These are phyloP conservation scores for Diceros bicornis DNA, from an alignment of 2,797 vertebrate species.

Conservation along the genomic window DNA sequence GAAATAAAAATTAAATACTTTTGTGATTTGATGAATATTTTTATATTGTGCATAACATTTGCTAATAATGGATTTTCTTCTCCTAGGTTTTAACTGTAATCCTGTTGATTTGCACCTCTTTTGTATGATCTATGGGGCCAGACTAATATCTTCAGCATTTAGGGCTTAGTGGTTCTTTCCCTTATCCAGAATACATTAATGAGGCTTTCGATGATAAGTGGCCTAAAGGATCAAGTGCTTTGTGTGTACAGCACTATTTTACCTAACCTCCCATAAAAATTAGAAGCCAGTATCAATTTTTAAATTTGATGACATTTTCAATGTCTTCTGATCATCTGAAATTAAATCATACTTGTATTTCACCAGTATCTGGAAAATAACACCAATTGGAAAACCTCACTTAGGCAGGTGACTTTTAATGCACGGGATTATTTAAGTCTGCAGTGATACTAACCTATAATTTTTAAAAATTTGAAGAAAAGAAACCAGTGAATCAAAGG, in stretches of 20 bases:
- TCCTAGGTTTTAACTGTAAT: neutral
- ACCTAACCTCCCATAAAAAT: neutral
- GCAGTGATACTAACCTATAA: neutral
- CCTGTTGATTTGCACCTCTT: conserved; percentile 29
- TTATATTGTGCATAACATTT: conserved; percentile 54
- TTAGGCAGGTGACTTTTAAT: neutral
- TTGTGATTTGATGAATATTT: conserved; percentile 45
- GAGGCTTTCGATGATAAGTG: neutral
- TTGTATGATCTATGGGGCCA: neutral
- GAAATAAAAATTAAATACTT: conserved; percentile 45
- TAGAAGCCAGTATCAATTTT: neutral
- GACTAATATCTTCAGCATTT: neutral
- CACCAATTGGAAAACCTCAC: neutral
- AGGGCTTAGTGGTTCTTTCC: neutral
- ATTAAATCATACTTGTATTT: neutral
- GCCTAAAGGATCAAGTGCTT: neutral
- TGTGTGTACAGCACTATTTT: neutral
- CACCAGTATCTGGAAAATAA: neutral
- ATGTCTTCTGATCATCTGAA: neutral
- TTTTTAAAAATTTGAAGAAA: conserved; percentile 41
- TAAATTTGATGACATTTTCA: neutral
- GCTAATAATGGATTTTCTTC: conserved; percentile 23
- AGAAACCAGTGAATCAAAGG: neutral
- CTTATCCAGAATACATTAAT: neutral
- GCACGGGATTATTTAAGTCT: neutral